phyloP scores from a whole-genome alignment of 2,888 invertebrate genomes.

The Frankliniella fusca region DNA sequence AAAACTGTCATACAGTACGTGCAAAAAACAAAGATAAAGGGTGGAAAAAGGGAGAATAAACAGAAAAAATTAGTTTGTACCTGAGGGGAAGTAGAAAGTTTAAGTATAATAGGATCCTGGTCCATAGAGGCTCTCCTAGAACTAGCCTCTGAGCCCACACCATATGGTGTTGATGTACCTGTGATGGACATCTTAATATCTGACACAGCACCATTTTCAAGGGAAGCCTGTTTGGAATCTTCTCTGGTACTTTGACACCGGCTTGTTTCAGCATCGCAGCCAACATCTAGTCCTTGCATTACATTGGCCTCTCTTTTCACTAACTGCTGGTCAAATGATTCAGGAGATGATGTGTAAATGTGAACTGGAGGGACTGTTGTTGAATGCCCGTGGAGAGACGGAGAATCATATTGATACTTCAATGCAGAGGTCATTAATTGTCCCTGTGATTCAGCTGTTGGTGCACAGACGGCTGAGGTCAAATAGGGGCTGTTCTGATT shows the following conservation, averaged over 20 bases:
- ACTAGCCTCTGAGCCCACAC: not conserved
- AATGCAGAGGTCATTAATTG: not conserved
- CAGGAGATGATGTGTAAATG: not conserved
- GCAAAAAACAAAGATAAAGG: not conserved
- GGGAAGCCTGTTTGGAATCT: not conserved
- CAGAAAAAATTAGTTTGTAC: not conserved
- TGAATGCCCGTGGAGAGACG: not conserved
- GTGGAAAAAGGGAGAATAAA: not conserved
- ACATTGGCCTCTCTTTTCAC: not conserved
- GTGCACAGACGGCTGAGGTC: not conserved
- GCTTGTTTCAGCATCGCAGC: not conserved
- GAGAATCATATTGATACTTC: not conserved
- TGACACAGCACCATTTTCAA: not conserved
- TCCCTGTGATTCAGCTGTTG: not conserved
- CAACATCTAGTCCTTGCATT: not conserved
- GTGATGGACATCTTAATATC: not conserved
- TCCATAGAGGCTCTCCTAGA: not conserved
- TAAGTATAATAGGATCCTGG: not conserved
- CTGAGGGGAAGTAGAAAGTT: slow-evolving; percentile 8
- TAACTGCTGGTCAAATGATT: not conserved
- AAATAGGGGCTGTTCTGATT: not conserved
- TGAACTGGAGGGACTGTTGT: not conserved
- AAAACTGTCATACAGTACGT: too few relatives aligned
- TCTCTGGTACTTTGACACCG: not conserved
- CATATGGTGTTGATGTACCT: not conserved